Base-by-base conservation (phyloP, 2,888 invertebrate species). In the Sesia bembeciformis region DNA sequence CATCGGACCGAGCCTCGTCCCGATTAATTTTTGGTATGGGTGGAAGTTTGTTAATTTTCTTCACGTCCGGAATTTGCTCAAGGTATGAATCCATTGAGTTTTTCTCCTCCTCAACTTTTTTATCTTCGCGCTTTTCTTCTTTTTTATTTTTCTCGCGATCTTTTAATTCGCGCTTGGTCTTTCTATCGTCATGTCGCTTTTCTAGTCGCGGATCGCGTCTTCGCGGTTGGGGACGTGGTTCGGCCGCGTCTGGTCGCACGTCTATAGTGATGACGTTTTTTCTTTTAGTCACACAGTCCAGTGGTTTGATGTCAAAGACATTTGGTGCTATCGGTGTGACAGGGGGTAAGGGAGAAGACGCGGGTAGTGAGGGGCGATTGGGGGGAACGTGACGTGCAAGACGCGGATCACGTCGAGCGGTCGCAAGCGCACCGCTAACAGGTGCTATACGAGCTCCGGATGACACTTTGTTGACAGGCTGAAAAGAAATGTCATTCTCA, bases 261-360 rank as follows among this genome's bases (percentile, higher is more conserved):
- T 88, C 88, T 40, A 87, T 84, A n/a, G 86, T 88, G 68, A 88
- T 84, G 58, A 83, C 86, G 74, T 87, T 86, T 52, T 81, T 85
- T 57, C 86, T 76, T 54, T 88, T 87, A 54, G 76, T 79, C 65
- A 81, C 74, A 38, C 7, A 39, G 4, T 84, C 83, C 54, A 86
- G 81, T 8, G 90, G 79, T 62, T 85, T 86, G 78, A 90, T 85
- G 76, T 90, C 84, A 74, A 88, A 86, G 49, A 84, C 81, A 75
- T 86, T 75, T 56, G 84, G 72, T 4, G 85, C 81, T 61, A 86
- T 80, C 66, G 79, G 71, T 3, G 72, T 58, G 4, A 60, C 56
- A n/a, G 40, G 52, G 46, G 51, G 55, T 52, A 60, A 53, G 59
- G 55, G 57, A 41, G 51, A 59, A 51, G 52, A 50, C 54, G 51